A percentile compares a stretch with the other conserved stretches of the same genome.
These are phyloP conservation scores for Oconnorella tubifera DNA, from an alignment of 2,888 invertebrate genomes.

Conservation along the genomic window DNA sequence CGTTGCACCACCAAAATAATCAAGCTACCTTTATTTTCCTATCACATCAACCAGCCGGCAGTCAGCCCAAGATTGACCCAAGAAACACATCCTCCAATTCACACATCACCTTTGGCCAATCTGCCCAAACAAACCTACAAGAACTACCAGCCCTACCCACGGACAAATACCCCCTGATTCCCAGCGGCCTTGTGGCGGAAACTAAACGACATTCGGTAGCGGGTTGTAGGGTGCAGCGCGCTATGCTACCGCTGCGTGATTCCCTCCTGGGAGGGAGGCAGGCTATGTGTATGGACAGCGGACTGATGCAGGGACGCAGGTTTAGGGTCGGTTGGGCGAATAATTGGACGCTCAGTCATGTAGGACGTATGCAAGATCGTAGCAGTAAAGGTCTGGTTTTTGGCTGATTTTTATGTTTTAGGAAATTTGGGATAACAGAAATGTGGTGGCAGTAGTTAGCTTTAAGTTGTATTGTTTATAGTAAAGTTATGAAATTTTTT, in stretches of 20 bases:
- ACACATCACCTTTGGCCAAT: neutral
- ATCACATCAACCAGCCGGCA: no score
- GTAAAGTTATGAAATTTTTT: no score
- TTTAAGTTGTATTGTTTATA: no score
- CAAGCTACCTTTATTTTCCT: no score
- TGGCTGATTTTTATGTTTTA: no score
- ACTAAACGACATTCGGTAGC: neutral
- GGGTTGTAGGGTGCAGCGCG: conserved; percentile 12
- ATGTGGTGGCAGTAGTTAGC: no score
- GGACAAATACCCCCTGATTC: conserved; percentile 12
- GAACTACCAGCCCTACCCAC: conserved; percentile 4
- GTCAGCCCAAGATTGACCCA: neutral
- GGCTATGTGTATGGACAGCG: conserved; percentile 51
- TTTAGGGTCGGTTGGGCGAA: conserved; percentile 75
- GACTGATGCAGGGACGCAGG: conserved; percentile 56
- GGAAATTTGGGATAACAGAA: no score
- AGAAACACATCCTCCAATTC: neutral
- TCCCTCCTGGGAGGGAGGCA: conserved; percentile 47
- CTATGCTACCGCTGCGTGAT: conserved; percentile 39
- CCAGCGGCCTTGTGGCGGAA: conserved; percentile 5
- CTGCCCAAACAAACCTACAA: neutral
- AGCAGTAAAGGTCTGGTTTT: no score
- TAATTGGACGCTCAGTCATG: conserved; percentile 62
- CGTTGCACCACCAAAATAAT: no score
- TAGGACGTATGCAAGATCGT: no score